A percentile compares a stretch with the other conserved stretches of the same genome.
These are phyloP conservation scores for Brachyistius frenatus DNA, from an alignment of 2,113 vertebrate genomes.

Conservation along the genomic window DNA sequence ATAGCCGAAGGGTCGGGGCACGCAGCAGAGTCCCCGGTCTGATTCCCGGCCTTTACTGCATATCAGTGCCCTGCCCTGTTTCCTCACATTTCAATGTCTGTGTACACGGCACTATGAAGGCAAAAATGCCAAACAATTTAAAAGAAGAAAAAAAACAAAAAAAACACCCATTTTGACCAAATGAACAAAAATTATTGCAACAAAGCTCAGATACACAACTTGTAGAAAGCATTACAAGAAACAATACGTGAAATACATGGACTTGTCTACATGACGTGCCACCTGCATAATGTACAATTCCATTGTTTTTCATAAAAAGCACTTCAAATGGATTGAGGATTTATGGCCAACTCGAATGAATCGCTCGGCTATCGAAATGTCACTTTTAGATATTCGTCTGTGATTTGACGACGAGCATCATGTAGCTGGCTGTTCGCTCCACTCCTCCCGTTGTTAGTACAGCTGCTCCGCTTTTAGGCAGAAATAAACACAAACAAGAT, in stretches of 20 bases:
- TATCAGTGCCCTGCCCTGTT: too few relatives aligned
- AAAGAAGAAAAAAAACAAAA: too few relatives aligned
- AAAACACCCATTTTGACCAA: neutral
- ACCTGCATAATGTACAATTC: conserved; percentile 22
- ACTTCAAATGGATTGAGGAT: conserved; percentile 13
- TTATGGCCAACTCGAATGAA: neutral
- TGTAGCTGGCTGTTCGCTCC: neutral
- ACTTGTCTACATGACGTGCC: conserved; percentile 15
- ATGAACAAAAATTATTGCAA: neutral
- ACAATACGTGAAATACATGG: conserved; percentile 20
- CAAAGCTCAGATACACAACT: conserved; percentile 10
- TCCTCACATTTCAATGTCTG: too few relatives aligned
- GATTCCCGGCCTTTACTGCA: too few relatives aligned
- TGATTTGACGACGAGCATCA: neutral
- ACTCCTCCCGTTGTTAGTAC: neutral
- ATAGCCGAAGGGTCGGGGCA: too few relatives aligned
- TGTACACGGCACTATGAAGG: too few relatives aligned
- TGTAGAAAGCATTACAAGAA: neutral
- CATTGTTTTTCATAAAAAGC: conserved; percentile 28
- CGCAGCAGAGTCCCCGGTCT: too few relatives aligned
- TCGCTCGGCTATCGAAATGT: neutral
- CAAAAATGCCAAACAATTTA: too few relatives aligned
- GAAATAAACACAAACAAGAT: neutral
- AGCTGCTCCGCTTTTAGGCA: neutral
- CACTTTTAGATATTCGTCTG: neutral